Percentiles rank a stretch among this genome's conserved stretches.
Conservation (phyloP, 1,140 invertebrate genomes). For the Drosophila sp. region DNA sequence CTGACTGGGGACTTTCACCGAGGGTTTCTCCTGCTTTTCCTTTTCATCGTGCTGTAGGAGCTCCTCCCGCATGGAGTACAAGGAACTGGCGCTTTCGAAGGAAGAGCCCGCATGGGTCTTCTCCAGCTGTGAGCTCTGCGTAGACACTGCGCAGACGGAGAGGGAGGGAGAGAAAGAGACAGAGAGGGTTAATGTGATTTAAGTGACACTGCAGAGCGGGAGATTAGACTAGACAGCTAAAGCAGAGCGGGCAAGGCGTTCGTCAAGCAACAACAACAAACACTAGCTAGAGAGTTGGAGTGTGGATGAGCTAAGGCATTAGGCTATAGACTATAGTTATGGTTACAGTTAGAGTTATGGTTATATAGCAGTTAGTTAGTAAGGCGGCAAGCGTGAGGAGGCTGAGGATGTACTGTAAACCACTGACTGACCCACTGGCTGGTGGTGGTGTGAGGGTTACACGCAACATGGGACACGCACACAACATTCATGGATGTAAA, state of each 20-base stretch:
- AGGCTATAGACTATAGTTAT: slow-evolving; percentile 5
- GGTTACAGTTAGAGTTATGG: too few species aligned
- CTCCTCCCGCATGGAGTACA: slow-evolving; percentile 90
- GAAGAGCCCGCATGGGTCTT: slow-evolving; percentile 90
- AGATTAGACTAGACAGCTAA: slow-evolving; percentile 51
- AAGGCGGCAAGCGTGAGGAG: slow-evolving; percentile 24
- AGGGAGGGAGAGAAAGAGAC: too few species aligned
- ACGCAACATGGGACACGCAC: slow-evolving; percentile 32
- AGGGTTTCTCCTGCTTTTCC: slow-evolving; percentile 33
- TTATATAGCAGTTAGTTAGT: too few species aligned
- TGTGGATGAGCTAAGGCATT: slow-evolving; percentile 45
- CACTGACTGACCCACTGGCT: slow-evolving; percentile 22
- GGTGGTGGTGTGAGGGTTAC: slow-evolving; percentile 2
- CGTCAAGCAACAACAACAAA: slow-evolving; percentile 79
- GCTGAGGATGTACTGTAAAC: slow-evolving; percentile 13
- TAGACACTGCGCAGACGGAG: too few species aligned
- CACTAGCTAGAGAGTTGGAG: slow-evolving; percentile 46
- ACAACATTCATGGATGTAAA: slow-evolving; percentile 35
- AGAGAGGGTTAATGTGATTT: background rate
- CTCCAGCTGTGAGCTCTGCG: slow-evolving; percentile 85
- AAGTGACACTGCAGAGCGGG: background rate
- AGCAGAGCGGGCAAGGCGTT: slow-evolving; percentile 75
- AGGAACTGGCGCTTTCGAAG: slow-evolving; percentile 92
- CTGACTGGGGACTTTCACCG: slow-evolving; percentile 11
- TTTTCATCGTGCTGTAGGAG: slow-evolving; percentile 84